Conservation (phyloP, 2,113 vertebrate species). For the Pantherophis guttatus region DNA sequence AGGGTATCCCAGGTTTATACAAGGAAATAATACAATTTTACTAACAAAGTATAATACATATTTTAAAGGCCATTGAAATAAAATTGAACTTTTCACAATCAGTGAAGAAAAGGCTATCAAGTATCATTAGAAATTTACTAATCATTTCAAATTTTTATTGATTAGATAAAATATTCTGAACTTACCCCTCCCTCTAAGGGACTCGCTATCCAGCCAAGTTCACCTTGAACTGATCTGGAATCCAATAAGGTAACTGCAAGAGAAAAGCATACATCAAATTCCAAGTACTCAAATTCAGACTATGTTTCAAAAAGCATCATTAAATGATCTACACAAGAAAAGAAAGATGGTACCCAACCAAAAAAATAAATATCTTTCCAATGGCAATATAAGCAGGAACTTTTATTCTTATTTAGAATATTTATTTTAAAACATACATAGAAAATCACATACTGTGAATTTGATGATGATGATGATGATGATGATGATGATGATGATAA, state of each 20-base stretch:
- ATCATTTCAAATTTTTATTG: constrained; percentile 61
- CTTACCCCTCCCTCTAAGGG: constrained; percentile 98
- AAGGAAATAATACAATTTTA: constrained; percentile 87
- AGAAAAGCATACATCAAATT: constrained; percentile 66
- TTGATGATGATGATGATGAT: too few relatives aligned
- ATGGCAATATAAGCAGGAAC: constrained; percentile 39
- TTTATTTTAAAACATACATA: constrained; percentile 38
- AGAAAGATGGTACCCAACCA: constrained; percentile 38
- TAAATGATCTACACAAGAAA: constrained; percentile 57
- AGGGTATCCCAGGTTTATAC: constrained; percentile 56
- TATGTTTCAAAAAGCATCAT: constrained; percentile 43
- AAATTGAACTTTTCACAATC: constrained; percentile 89
- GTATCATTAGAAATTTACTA: constrained; percentile 68
- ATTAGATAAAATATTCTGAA: constrained; percentile 62
- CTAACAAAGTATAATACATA: constrained; percentile 91
- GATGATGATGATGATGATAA: too few relatives aligned
- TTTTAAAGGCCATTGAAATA: constrained; percentile 71
- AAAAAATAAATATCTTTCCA: constrained; percentile 48
- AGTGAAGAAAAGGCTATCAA: constrained; percentile 81
- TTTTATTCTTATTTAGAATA: constrained; percentile 31
- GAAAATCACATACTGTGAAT: too few relatives aligned
- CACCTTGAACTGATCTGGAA: constrained; percentile 94
- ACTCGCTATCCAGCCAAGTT: constrained; percentile 95
- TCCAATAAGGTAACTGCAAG: constrained; percentile 93
- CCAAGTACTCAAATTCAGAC: constrained; percentile 49